Evolutionary conservation across 2,797 vertebrate species (phyloP), one percentile per base, ranked within the genome.

Genomic region (Lepus townsendii): DNA sequence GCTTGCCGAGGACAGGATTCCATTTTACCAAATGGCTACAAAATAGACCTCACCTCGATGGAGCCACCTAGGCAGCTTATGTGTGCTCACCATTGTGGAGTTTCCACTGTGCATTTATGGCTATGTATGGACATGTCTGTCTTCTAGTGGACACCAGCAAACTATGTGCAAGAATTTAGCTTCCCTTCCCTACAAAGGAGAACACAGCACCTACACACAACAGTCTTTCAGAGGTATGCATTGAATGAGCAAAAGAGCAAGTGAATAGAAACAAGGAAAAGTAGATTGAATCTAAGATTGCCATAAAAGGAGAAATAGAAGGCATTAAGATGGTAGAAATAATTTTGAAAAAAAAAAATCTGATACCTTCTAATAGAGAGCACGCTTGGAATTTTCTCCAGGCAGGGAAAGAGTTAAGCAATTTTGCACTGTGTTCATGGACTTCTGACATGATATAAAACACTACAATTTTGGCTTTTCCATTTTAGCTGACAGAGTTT

Each of bases 381-480:
- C 20, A 2, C 19, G 52, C n/a, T 42, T 12, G 13, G 2, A 10
- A 38, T 85, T 94, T 92, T 95, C 91, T 91, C 2, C 50, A 79
- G 96, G 97, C 83, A 97, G 90, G 62, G 95, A 91, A 98, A 89
- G 97, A 95, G 98, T 98, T 98, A 98, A 98, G 72, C 60, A 91
- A 92, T 97, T 97, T 88, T 97, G 96, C 69, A 95, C 97, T 83
- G 54, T 96, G 97, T 87, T 62, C 97, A 83, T 94, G 83, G 94
- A 93, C 96, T 96, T 95, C 95, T 98, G 98, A 98, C 97, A 91
- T 98, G 98, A 98, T 97, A 97, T 92, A 98, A 98, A 98, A 97
- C 98, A 98, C 97, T 97, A 85, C 97, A 95, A 42, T 91, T 97
- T 98, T 97, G 97, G 98, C 98, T 98, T 97, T 98, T 98, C 98